Evolutionary conservation across 1,140 invertebrate genomes (phyloP), one percentile per base, ranked within the genome.

Genomic region (Danaus plexippus): DNA sequence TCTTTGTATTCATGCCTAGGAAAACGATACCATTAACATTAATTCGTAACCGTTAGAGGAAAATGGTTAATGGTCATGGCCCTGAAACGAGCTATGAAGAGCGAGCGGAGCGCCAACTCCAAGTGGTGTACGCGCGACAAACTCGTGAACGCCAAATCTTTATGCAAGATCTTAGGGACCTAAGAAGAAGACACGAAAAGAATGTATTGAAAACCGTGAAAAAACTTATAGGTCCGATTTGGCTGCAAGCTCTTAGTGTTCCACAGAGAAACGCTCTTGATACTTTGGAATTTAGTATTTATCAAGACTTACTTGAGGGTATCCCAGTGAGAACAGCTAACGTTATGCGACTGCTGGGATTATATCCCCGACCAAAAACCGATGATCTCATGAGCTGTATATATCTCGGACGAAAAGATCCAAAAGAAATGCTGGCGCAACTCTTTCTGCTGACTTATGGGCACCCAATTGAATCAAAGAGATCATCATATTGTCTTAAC

Each of bases 241-340:
- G 80, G 83, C 77, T 81, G 45, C 80, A 86, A 59, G 75, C 73
- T 1, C 67, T 86, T 0, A 81, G 80, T 54, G 77, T 71, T 6
- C 66, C 67, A 10, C 80, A 86, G 66, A 68, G 71, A 54, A 57
- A 55, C 0, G 75, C 79, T 0, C 68, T 86, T 52, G 78, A 86
- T 42, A 55, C 57, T 6, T 65, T 86, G 61, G 67, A 75, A 51
- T 63, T 69, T 47, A 63, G 60, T 9, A 80, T 86, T 32, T 79
- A 86, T 51, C 79, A 86, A 64, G 83, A 86, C 51, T 52, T 83
- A 50, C 52, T 86, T 1, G 80, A 83, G 69, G 80, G 78, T 7
- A 70, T 77, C 1, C 80, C 83, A 1, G 18, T 71, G 1, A 65
- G 73, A 41, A 73, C 73, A 0, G 61, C 71, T 5, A 49, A 40